Conservation (phyloP, 1,140 invertebrate genomes). For the Drosophila tani region DNA sequence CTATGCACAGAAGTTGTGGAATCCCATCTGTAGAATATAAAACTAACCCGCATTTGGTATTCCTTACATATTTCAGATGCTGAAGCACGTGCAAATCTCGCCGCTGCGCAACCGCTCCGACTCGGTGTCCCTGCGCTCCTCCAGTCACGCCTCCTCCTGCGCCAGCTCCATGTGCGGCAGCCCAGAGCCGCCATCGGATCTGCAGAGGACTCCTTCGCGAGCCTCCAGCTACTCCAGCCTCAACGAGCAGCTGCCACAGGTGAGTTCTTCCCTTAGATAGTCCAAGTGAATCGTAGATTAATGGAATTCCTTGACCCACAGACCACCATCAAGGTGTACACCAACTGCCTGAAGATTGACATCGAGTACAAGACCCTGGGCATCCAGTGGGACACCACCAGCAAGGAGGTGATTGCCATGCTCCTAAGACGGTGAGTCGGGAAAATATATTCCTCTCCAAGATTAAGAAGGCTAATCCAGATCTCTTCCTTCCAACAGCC, state of each 20-base stretch:
- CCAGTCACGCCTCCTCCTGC: slow-evolving; percentile 88
- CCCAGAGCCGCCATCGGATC: slow-evolving; percentile 86
- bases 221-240: slow-evolving; percentile 88
- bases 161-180: slow-evolving; percentile 85
- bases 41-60: slow-evolving; percentile 8
- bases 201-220: slow-evolving; percentile 83
- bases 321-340: slow-evolving; percentile 96
- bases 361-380: slow-evolving; percentile 97
- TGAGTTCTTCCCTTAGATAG: slow-evolving; percentile 46
- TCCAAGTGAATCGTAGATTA: not conserved
- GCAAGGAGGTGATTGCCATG: slow-evolving; percentile 93
- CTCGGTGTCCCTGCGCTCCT: slow-evolving; percentile 92
- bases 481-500: slow-evolving; percentile 19
- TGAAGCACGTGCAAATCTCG: slow-evolving; percentile 95
- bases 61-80: slow-evolving; percentile 87
- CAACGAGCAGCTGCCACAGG: slow-evolving; percentile 86
- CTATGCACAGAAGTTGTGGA: no score
- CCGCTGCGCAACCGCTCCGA: slow-evolving; percentile 92
- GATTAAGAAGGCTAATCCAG: not conserved
- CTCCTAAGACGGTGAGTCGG: slow-evolving; percentile 91
- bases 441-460: not conserved
- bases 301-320: slow-evolving; percentile 72
- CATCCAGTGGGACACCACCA: slow-evolving; percentile 93
- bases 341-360: slow-evolving; percentile 93
- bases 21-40: not conserved